Conservation (phyloP, 1,140 invertebrate species). For the Uloborus diversus region DNA sequence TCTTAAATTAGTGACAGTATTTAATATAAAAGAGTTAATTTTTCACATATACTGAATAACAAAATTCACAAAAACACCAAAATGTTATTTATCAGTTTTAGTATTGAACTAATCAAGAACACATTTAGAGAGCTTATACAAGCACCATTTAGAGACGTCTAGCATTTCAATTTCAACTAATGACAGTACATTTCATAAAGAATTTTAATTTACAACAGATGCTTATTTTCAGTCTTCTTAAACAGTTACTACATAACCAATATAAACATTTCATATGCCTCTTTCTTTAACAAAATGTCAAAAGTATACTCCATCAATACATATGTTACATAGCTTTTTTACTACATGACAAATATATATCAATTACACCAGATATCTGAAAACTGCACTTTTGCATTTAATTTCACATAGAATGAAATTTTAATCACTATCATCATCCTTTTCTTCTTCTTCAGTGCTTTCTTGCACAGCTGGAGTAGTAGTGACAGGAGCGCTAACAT, state of each 20-base stretch:
- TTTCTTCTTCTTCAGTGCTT: slow-evolving; percentile 51
- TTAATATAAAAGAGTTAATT: too few relatives aligned
- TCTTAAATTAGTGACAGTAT: too few relatives aligned
- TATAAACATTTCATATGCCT: slow-evolving; percentile 21
- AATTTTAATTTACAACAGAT: slow-evolving; percentile 41
- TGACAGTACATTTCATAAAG: slow-evolving; percentile 3
- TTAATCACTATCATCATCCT: slow-evolving; percentile 56
- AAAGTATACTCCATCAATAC: slow-evolving; percentile 10
- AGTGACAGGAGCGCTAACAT: slow-evolving; percentile 15
- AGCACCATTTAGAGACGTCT: slow-evolving; percentile 32
- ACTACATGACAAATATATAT: slow-evolving; percentile 21
- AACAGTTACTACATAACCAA: slow-evolving; percentile 34
- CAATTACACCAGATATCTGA: slow-evolving; percentile 43
- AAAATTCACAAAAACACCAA: too few relatives aligned
- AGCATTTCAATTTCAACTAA: slow-evolving; percentile 38
- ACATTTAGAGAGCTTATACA: slow-evolving; percentile 41
- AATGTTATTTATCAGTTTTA: too few relatives aligned
- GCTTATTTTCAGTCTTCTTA: slow-evolving; percentile 7
- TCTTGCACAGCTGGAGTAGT: slow-evolving; percentile 49
- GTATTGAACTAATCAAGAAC: slow-evolving; percentile 34
- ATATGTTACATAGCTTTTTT: slow-evolving; percentile 34
- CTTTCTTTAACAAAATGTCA: slow-evolving; percentile 13
- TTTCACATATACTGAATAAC: too few relatives aligned
- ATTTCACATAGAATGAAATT: slow-evolving; percentile 23
- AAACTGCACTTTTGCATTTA: background rate